Base-by-base conservation (phyloP, 2,797 vertebrate species). In the Cyprinella venusta region DNA sequence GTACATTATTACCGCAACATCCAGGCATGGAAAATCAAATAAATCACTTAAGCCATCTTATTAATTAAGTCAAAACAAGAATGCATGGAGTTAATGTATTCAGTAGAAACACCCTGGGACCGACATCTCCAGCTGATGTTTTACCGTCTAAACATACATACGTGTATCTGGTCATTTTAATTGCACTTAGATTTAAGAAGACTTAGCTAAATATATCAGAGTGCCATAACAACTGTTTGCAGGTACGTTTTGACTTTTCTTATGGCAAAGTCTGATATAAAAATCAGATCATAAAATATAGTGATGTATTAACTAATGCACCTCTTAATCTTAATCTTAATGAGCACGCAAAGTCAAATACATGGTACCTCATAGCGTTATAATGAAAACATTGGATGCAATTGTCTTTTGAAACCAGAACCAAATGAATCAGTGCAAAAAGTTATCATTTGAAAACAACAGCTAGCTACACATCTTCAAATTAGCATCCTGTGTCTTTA, bases 11-110 rank as follows among this genome's bases (percentile, higher is more conserved):
- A 94, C 91, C 91, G 88, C 89, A 90, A 89, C 87, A 86, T 93
- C 91, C 88, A 92, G 91, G 92, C 92, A 91, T 72, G 92, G 92
- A 91, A 85, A 94, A 95, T 95, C 91, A 94, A 92, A 94, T 92
- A 93, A 95, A 94, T 95, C 92, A 91, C 92, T 93, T 92, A 92
- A 92, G 92, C 93, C 93, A 94, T 95, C 91, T 90, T 93, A 93
- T 95, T 95, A 95, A 94, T 95, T 95, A 95, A 94, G 92, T 94
- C 91, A 92, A 93, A 95, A 94, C 94, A 94, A 95, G 92, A 91
- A 90, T 91, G 90, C 89, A 6, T 86, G 59, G 88, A 91, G 91
- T 89, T 94, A 94, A 94, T 93, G 91, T 94, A 93, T 93, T 94
- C 91, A 72, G 74, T 91, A 90, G 88, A 93, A 94, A 93, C 92